These are phyloP conservation scores for Passerina amoena DNA, from an alignment of 2,113 vertebrate genomes.

Conservation along the genomic window DNA sequence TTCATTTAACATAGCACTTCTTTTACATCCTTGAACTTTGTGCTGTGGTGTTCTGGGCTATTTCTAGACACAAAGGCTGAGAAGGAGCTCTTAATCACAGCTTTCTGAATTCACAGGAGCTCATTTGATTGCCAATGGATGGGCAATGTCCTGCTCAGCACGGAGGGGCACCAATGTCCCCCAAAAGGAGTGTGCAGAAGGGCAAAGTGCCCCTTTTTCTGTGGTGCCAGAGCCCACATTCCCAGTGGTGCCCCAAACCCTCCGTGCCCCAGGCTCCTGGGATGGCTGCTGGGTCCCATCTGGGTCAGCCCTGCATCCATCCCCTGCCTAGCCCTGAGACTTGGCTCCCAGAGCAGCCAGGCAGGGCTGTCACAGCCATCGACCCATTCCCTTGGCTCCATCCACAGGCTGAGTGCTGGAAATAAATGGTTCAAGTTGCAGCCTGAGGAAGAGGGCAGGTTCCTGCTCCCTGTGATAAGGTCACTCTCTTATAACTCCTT, in stretches of 20 bases:
- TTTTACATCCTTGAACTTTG: not conserved
- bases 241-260: not conserved
- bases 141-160: not conserved
- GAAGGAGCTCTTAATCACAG: not conserved
- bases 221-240: not conserved
- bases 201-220: accelerated
- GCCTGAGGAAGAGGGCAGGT: not conserved
- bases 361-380: not conserved
- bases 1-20: not conserved
- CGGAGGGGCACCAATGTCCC: accelerated
- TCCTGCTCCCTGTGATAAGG: not conserved
- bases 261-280: not conserved
- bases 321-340: not conserved
- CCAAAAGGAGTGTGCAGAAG: accelerated
- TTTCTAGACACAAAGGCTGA: conserved; percentile 6
- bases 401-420: not conserved
- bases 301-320: not conserved
- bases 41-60: not conserved
- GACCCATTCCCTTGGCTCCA: accelerated
- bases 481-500: not conserved
- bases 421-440: not conserved
- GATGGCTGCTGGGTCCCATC: not conserved
- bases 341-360: not conserved
- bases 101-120: not conserved
- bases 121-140: not conserved